Percentiles rank a stretch among this genome's conserved stretches.
These are phyloP conservation scores for Hemaris fuciformis DNA, from an alignment of 2,888 invertebrate genomes.

Conservation along the genomic window DNA sequence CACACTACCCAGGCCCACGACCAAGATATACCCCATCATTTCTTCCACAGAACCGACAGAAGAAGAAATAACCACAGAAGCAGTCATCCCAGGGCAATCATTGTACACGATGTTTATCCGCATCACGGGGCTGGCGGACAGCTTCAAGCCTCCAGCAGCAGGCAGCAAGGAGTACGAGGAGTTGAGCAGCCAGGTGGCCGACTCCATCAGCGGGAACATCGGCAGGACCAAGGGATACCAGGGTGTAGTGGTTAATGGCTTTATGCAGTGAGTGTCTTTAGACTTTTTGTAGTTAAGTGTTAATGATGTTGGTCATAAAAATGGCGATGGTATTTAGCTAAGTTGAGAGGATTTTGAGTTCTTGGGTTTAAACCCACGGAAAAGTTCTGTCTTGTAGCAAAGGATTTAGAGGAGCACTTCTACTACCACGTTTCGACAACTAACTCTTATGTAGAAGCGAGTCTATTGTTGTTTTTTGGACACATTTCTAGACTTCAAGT, in stretches of 20 bases:
- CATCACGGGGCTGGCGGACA: conserved; percentile 88
- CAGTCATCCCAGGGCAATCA: conserved; percentile 84
- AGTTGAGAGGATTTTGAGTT: too few relatives aligned
- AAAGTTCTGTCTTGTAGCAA: too few relatives aligned
- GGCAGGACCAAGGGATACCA: conserved; percentile 83
- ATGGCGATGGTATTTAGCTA: too few relatives aligned
- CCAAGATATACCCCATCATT: background rate
- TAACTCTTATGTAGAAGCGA: too few relatives aligned
- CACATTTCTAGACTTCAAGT: too few relatives aligned
- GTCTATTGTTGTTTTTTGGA: too few relatives aligned
- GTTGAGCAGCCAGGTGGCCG: conserved; percentile 80
- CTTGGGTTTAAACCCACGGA: too few relatives aligned
- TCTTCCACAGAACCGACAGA: conserved; percentile 70
- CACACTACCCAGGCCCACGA: too few relatives aligned
- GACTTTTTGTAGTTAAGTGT: background rate
- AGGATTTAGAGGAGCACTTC: too few relatives aligned
- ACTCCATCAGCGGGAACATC: conserved; percentile 38
- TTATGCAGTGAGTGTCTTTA: conserved; percentile 83
- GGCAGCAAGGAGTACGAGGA: conserved; percentile 88
- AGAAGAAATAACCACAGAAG: conserved; percentile 80
- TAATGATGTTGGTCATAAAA: background rate
- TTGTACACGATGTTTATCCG: conserved; percentile 88
- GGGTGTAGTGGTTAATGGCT: conserved; percentile 85
- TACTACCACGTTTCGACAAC: too few relatives aligned
- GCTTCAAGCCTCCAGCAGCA: conserved; percentile 86